Percentiles rank a stretch among this genome's conserved stretches.
Evolutionary conservation across 35 echinoderm and acorn worm species (phyloP).

Genomic region (Anneissia japonica): DNA sequence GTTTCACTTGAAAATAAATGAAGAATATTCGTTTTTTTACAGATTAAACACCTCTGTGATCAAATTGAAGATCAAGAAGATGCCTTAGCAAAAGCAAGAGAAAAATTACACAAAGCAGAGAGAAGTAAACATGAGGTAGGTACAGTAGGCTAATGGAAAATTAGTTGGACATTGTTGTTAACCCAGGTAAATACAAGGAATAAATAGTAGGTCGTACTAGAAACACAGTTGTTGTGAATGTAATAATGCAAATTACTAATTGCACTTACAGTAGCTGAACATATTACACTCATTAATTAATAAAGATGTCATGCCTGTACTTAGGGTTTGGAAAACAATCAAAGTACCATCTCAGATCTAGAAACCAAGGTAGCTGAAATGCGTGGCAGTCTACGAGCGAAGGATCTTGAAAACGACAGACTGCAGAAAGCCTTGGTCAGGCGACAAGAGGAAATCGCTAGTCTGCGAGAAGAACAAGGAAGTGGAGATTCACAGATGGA

Average conservation of each 20-base stretch:
- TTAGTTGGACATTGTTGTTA: neutral
- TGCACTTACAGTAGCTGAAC: too few species aligned
- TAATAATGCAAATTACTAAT: too few species aligned
- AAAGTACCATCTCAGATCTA: conserved; percentile 48
- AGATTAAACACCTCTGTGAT: conserved; percentile 69
- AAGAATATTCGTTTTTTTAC: too few species aligned
- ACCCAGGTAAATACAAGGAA: too few species aligned
- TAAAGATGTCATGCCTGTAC: too few species aligned
- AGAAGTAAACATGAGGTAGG: conserved; percentile 71
- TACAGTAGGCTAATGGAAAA: neutral
- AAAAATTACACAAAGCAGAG: conserved; percentile 56
- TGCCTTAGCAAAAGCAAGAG: conserved; percentile 40
- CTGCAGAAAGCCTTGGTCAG: conserved; percentile 22
- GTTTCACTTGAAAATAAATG: too few species aligned
- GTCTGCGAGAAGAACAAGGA: conserved; percentile 40
- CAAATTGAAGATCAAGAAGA: conserved; percentile 62
- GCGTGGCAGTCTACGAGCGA: conserved; percentile 49
- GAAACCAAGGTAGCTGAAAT: conserved; percentile 54
- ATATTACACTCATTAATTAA: too few species aligned
- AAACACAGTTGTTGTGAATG: too few species aligned
- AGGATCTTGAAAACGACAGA: conserved; percentile 75
- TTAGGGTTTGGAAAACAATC: conserved; percentile 72
- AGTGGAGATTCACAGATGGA: conserved; percentile 46
- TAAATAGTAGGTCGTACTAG: too few species aligned
- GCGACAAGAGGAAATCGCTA: conserved; percentile 42